These are phyloP conservation scores for Maniola jurtina DNA, from an alignment of 1,140 invertebrate genomes.

Conservation along the genomic window DNA sequence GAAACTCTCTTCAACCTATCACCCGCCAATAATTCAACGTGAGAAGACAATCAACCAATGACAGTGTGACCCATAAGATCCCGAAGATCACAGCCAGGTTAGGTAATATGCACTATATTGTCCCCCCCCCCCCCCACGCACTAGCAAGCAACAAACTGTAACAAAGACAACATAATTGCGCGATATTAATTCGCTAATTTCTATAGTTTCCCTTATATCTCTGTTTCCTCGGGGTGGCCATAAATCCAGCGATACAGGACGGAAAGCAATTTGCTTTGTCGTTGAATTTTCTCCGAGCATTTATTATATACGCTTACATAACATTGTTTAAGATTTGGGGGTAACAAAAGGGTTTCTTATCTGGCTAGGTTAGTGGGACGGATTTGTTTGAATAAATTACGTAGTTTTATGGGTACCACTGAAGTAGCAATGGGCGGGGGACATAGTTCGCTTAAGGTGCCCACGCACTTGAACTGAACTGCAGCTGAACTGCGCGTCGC, in stretches of 20 bases:
- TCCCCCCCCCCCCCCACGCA: background rate
- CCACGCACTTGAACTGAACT: too few species aligned
- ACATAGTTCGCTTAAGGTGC: too few species aligned
- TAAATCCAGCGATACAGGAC: constrained; percentile 47
- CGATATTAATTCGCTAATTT: constrained; percentile 34
- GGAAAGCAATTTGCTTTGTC: constrained; percentile 48
- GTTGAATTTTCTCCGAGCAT: constrained; percentile 45
- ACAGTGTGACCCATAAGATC: background rate
- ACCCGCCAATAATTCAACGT: too few species aligned
- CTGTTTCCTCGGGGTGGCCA: constrained; percentile 36
- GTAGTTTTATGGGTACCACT: background rate
- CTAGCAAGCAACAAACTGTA: background rate
- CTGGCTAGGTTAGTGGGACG: constrained; percentile 5
- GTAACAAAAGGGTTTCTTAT: constrained; percentile 30
- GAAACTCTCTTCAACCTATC: too few species aligned
- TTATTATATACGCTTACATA: constrained; percentile 34
- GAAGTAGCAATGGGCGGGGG: too few species aligned
- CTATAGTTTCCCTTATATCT: constrained; percentile 34
- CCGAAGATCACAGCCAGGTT: background rate
- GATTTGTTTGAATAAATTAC: background rate
- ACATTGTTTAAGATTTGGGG: constrained; percentile 33
- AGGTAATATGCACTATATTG: background rate
- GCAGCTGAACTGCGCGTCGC: too few species aligned
- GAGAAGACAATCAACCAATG: too few species aligned
- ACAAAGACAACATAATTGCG: constrained; percentile 29